phyloP scores from a whole-genome alignment of 2,888 invertebrate genomes.

The Lampropteryx suffumata region DNA sequence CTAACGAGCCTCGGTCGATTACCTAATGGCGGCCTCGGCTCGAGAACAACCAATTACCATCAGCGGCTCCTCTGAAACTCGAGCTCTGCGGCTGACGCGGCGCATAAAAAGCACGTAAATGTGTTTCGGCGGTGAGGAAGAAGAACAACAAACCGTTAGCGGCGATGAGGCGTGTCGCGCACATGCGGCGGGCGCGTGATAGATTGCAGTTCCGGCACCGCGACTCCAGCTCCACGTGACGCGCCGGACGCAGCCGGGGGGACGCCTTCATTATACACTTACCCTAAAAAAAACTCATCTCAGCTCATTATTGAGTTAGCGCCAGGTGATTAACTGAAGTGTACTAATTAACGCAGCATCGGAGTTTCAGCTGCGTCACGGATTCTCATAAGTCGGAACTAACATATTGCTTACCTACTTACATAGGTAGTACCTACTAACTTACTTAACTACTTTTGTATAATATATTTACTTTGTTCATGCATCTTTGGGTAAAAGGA shows the following conservation, averaged over 20 bases:
- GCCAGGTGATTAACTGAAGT: slow-evolving; percentile 2
- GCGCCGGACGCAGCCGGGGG: too few species aligned
- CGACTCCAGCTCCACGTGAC: slow-evolving; percentile 11
- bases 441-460: too few species aligned
- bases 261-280: background rate
- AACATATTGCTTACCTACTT: too few species aligned
- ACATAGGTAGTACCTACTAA: too few species aligned
- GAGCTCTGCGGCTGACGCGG: slow-evolving; percentile 28
- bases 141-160: slow-evolving; percentile 56
- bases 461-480: too few species aligned
- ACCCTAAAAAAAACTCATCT: slow-evolving; percentile 22
- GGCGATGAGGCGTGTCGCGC: slow-evolving; percentile 37
- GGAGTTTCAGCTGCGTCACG: background rate
- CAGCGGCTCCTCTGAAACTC: slow-evolving; percentile 43
- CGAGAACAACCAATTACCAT: slow-evolving; percentile 48
- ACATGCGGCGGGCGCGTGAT: slow-evolving; percentile 27
- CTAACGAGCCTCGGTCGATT: slow-evolving; percentile 38
- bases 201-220: slow-evolving; percentile 22
- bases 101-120: slow-evolving; percentile 43
- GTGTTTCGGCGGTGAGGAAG: slow-evolving; percentile 27
- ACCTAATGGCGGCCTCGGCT: slow-evolving; percentile 40
- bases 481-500: too few species aligned
- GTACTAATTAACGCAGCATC: slow-evolving; percentile 6
- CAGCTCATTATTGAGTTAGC: slow-evolving; percentile 31
- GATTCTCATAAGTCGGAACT: too few species aligned